Evolutionary conservation across 2,797 vertebrate species (phyloP), one percentile per base, ranked within the genome.

Genomic region (Botia kubotai): DNA sequence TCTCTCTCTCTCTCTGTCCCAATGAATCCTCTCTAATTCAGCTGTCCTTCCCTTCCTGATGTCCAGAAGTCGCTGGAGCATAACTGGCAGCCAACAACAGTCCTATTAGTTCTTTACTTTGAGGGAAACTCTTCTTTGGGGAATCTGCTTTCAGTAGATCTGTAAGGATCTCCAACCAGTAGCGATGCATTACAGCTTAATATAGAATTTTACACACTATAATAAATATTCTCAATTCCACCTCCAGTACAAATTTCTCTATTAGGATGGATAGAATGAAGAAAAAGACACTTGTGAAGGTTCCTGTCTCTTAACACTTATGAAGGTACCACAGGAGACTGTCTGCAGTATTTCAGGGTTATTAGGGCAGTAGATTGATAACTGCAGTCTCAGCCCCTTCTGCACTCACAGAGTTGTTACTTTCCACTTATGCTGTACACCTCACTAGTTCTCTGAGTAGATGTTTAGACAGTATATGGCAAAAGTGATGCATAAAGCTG

Each of bases 401-500:
- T 53, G 65, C 77, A 6, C 53, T 29, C 26, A 77, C 79, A 65
- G 21, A 21, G 13, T 43, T 79, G 82, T 86, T 81, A 82, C 72
- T 76, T 76, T 90, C 62, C 8, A 21, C 50, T 29, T 23, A 19
- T 58, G 81, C 81, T 71, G 4, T 23, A 86, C 86, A 79, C 82
- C 79, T 83, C 80, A 65, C 80, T 75, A 52, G 71, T 84, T 89
- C 81, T 83, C 79, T 36, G 86, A 82, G 89, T 86, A 81, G 72
- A 72, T 77, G 83, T 86, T 89, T 89, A 89, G 84, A 86, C 82
- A 50, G 21, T 81, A 70, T 82, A 72, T 17, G 81, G 83, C 84
- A 78, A 75, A 71, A 78, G 87, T 89, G 86, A 75, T 43, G n/a
- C 74, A 80, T 82, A 82, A 88, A 90, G 81, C 14, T 89, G 86